Evolutionary conservation across 2,113 vertebrate species (phyloP), one percentile per base, ranked within the genome.

Genomic region (Rattus rattus): DNA sequence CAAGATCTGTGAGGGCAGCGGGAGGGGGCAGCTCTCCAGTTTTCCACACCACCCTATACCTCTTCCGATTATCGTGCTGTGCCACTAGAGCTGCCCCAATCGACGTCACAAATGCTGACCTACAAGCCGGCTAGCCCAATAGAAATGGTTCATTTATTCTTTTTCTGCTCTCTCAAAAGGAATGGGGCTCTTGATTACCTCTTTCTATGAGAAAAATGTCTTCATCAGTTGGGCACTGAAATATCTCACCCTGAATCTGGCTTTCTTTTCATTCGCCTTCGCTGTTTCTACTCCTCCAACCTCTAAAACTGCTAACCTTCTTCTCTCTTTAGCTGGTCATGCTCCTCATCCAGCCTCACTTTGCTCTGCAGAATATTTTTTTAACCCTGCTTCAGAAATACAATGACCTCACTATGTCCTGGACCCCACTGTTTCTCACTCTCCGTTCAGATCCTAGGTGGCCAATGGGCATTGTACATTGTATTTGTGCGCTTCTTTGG

Each of bases 171-270:
- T 86, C 61, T 54, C 33, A 54, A 54, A 24, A 90, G 67, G 26
- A 43, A 43, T 10, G 39, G 30, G 59, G 26, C 1, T 81, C 67
- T 88, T 63, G 20, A 54, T 81, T 36, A 70, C 16, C 12, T n/a
- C 36, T 77, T 91, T 95, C 69, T 90, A 43, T 43, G 20, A 90
- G 52, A 85, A 96, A 96, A 93, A 80, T 14, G 30, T 20, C 65
- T 67, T 90, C 43, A 43, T 33, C 43, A 49, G 7, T n/a, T 92
- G 61, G 5, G 24, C 88, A 91, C 43, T 22, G 75, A 91, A 96
- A 83, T 28, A 77, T 49, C n/a, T 65, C 33, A 47, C 30, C 39
- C 65, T 61, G 9, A 20, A 47, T 54, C 77, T 87, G 7, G 47
- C 63, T 81, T 95, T 91, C 19, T 39, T 83, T 77, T 83, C 59